Evolutionary conservation across 2,888 invertebrate species (phyloP).

Genomic region (Xestia xanthographa): DNA sequence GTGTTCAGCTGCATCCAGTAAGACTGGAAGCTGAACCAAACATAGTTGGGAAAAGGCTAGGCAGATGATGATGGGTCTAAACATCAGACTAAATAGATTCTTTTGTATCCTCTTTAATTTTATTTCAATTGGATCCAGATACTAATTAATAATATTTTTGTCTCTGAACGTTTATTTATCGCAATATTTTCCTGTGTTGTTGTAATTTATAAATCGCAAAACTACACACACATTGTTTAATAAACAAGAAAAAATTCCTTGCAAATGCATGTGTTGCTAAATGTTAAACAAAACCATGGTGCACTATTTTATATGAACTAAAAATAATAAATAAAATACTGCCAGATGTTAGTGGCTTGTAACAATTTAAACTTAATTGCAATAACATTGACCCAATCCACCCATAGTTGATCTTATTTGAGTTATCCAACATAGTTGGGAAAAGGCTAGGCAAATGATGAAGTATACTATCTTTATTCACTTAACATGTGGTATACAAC

Average conservation of each 20-base stretch:
- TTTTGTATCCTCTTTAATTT: neutral
- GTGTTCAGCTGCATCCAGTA: too few relatives aligned
- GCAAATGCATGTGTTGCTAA: neutral
- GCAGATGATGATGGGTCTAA: too few relatives aligned
- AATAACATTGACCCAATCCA: neutral
- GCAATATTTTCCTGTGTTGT: neutral
- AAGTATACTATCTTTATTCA: neutral
- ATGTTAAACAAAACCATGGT: neutral
- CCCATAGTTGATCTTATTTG: too few relatives aligned
- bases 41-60: too few relatives aligned
- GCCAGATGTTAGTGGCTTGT: neutral
- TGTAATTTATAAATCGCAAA: neutral
- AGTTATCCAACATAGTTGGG: too few relatives aligned
- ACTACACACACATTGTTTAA: neutral
- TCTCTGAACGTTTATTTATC: neutral
- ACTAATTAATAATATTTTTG: neutral
- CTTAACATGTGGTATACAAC: neutral
- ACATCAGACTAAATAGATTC: neutral
- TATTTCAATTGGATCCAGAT: neutral
- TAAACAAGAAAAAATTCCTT: neutral
- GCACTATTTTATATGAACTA: neutral
- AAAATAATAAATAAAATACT: slow-evolving; percentile 1
- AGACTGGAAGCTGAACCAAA: too few relatives aligned
- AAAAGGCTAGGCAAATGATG: too few relatives aligned
- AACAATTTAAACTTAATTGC: neutral